A percentile compares a stretch with the other conserved stretches of the same genome.
These are phyloP conservation scores for Lepus timidus DNA, from an alignment of 2,113 vertebrate genomes.

Conservation along the genomic window DNA sequence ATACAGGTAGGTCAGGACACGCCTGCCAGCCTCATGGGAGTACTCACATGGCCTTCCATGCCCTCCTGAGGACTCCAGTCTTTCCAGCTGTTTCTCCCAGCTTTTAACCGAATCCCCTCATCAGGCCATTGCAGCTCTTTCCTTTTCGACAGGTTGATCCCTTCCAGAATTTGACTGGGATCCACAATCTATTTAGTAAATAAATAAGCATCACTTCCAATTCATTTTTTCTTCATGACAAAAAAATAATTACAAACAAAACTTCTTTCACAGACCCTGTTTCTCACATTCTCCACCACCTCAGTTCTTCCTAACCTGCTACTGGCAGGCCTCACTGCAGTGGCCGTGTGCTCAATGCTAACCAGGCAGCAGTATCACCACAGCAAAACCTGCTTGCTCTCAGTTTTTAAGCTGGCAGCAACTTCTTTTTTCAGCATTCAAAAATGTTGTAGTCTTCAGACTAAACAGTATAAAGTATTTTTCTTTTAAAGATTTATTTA, in stretches of 20 bases:
- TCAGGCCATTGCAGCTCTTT: conserved; percentile 99
- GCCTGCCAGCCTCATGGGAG: background rate
- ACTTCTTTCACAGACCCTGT: background rate
- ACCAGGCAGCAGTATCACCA: background rate
- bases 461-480: background rate
- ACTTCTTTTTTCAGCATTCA: background rate
- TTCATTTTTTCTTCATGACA: conserved; percentile 32
- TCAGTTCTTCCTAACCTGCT: background rate
- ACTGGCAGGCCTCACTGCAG: background rate
- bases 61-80: conserved; percentile 99
- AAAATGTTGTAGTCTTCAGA: conserved; percentile 26
- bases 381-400: background rate
- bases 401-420: background rate
- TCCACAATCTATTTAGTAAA: conserved; percentile 93
- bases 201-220: conserved; percentile 78
- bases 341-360: background rate
- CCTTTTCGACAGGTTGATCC: conserved; percentile 96
- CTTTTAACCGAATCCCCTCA: conserved; percentile 95
- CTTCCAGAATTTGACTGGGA: conserved; percentile 95
- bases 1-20: background rate
- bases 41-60: conserved; percentile 99
- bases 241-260: conserved; percentile 39
- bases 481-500: too few species aligned
- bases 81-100: conserved; percentile 98
- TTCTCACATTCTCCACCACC: background rate